Evolutionary conservation across 2,888 invertebrate species (phyloP).

Genomic region (Melanargia galathea): DNA sequence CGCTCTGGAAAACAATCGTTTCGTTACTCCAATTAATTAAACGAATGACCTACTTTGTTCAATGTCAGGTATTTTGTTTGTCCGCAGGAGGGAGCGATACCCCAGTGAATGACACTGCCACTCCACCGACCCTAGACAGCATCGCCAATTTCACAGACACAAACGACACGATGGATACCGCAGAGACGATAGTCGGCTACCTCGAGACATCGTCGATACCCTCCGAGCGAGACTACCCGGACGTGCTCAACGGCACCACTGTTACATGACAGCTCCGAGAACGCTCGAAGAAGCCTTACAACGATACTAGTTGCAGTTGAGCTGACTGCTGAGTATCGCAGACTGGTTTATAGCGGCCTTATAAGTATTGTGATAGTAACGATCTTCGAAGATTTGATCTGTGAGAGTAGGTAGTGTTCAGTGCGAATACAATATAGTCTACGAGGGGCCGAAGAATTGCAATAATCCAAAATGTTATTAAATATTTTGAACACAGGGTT

Average conservation of each 20-base stretch:
- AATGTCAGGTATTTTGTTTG: constrained; percentile 29
- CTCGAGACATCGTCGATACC: constrained; percentile 34
- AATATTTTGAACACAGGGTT: background rate
- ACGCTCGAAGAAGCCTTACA: constrained; percentile 20
- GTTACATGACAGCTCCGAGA: constrained; percentile 40
- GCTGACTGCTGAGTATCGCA: constrained; percentile 15
- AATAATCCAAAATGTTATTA: background rate
- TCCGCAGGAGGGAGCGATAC: constrained; percentile 75
- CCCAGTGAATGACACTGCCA: constrained; percentile 61
- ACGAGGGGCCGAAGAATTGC: background rate
- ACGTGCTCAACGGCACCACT: constrained; percentile 32
- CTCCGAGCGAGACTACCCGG: constrained; percentile 39
- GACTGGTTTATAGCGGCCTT: constrained; percentile 30
- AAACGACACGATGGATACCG: constrained; percentile 37
- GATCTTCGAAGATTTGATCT: constrained; percentile 32
- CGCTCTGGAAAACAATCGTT: background rate
- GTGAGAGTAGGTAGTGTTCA: background rate
- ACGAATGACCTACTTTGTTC: background rate
- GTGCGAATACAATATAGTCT: background rate
- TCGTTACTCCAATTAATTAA: constrained; percentile 1
- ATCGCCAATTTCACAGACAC: constrained; percentile 43
- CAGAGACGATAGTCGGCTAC: constrained; percentile 35
- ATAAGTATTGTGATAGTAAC: constrained; percentile 37
- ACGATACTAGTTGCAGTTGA: constrained; percentile 34
- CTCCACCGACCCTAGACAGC: constrained; percentile 46